Conservation (phyloP, 2,797 vertebrate genomes). For the Argya squamiceps region DNA sequence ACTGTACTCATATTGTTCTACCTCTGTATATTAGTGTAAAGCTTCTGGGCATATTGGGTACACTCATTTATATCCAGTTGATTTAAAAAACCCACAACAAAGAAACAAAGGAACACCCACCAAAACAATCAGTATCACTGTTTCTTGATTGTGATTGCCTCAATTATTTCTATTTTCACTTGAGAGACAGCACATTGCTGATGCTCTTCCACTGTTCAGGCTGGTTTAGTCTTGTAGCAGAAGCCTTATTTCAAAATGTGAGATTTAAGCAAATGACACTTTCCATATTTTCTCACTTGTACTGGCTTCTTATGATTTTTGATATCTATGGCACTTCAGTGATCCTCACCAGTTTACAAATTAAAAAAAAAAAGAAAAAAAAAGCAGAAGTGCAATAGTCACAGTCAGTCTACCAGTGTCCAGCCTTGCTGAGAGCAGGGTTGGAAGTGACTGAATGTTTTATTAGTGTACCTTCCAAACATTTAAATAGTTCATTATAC, state of each 20-base stretch:
- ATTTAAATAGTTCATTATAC: neutral
- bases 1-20: neutral
- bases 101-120: neutral
- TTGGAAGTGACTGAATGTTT: neutral
- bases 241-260: neutral
- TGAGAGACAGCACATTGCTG: neutral
- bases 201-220: neutral
- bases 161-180: neutral
- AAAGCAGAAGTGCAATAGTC: neutral
- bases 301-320: neutral
- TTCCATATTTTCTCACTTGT: neutral
- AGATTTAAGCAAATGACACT: neutral
- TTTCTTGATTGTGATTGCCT: neutral
- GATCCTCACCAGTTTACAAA: neutral
- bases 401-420: neutral
- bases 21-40: neutral
- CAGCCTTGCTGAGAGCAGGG: neutral
- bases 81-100: neutral
- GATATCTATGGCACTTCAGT: neutral
- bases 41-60: neutral
- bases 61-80: neutral
- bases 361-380: neutral
- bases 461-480: neutral
- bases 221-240: neutral
- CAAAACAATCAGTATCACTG: neutral